Evolutionary conservation across 2,113 vertebrate species (phyloP).

Genomic region (Pipra filicauda): DNA sequence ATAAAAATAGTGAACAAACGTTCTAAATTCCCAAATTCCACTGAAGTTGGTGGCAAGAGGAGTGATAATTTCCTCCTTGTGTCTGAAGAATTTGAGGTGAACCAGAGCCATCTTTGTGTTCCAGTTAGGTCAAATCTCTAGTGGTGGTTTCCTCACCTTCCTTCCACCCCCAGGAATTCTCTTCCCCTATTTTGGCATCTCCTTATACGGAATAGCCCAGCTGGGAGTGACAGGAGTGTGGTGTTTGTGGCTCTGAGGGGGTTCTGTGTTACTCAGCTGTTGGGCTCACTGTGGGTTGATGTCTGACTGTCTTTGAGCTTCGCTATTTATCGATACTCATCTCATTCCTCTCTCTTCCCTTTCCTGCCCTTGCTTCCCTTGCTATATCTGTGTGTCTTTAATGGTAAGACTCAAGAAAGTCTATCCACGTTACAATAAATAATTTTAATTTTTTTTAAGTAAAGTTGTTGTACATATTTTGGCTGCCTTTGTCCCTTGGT

Average conservation of each 20-base stretch:
- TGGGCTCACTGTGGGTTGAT: conserved; percentile 71
- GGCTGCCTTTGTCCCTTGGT: conserved; percentile 83
- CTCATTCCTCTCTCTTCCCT: conserved; percentile 85
- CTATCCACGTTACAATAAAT: conserved; percentile 89
- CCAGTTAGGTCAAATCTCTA: neutral
- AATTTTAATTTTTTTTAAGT: conserved; percentile 73
- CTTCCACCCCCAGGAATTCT: neutral
- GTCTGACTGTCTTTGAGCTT: conserved; percentile 80
- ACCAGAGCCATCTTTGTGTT: neutral
- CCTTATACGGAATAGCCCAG: neutral
- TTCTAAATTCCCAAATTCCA: neutral
- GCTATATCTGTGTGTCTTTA: conserved; percentile 90
- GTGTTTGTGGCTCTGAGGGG: neutral
- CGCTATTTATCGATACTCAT: conserved; percentile 77
- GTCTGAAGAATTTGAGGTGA: neutral
- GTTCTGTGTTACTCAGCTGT: conserved; percentile 8
- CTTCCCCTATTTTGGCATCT: neutral
- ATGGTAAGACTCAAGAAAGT: conserved; percentile 92
- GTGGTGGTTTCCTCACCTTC: neutral
- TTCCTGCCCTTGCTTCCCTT: conserved; percentile 84
- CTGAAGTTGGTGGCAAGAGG: neutral
- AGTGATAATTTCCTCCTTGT: neutral
- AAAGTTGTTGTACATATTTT: conserved; percentile 81
- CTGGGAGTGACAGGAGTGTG: neutral
- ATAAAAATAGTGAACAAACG: neutral